These are phyloP conservation scores for Limanda limanda DNA, from an alignment of 2,113 vertebrate species.

Conservation along the genomic window DNA sequence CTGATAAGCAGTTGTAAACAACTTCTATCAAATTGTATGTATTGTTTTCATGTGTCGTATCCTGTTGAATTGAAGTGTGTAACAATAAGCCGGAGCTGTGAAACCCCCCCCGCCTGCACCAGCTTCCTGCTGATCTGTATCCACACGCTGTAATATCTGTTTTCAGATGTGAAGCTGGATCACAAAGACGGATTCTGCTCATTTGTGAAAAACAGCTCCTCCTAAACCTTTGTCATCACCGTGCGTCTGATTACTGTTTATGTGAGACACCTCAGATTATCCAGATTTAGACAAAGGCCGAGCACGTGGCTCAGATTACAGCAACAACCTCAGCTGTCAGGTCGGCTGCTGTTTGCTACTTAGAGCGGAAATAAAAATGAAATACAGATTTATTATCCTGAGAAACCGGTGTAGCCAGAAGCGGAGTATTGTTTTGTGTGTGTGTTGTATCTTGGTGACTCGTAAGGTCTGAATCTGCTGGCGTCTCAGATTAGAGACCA, in stretches of 20 bases:
- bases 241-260: constrained; percentile 41
- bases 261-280: background rate
- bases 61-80: no score
- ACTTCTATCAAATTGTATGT: no score
- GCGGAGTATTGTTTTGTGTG: background rate
- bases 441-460: background rate
- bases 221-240: background rate
- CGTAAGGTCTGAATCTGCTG: constrained; percentile 10
- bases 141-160: background rate
- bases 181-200: background rate
- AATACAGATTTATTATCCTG: no score
- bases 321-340: background rate
- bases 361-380: no score
- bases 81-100: no score
- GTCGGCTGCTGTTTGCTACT: background rate
- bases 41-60: no score
- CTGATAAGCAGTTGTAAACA: no score
- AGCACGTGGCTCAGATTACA: background rate
- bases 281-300: background rate
- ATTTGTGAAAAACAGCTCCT: constrained; percentile 33
- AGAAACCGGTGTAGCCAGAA: no score
- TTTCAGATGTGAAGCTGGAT: background rate
- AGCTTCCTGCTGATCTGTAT: background rate
- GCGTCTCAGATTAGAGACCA: constrained; percentile 49
- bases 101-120: no score